Evolutionary conservation across 1,140 invertebrate species (phyloP).

Genomic region (Trichonephila clavata): DNA sequence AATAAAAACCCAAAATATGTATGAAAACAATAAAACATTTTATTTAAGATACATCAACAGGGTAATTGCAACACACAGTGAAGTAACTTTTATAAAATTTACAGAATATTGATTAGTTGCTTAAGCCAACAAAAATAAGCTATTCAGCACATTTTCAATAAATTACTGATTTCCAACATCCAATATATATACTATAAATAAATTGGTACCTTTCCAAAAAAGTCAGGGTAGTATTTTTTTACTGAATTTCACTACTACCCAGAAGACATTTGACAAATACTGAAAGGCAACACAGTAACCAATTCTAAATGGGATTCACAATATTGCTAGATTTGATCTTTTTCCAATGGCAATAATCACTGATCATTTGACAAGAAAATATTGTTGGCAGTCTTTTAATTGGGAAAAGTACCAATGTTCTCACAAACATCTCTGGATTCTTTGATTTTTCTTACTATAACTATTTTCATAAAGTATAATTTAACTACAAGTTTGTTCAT

Average conservation of each 20-base stretch:
- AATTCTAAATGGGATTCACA: neutral
- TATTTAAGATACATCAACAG: conserved; percentile 74
- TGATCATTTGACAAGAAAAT: neutral
- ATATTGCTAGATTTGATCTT: no score
- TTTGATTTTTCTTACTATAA: neutral
- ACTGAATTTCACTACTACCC: neutral
- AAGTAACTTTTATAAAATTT: conserved; percentile 70
- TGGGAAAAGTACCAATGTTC: neutral
- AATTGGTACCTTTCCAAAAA: neutral
- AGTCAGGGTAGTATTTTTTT: neutral
- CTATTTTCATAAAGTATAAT: neutral
- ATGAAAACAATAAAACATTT: conserved; percentile 84
- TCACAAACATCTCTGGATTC: neutral
- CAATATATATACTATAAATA: conserved; percentile 38
- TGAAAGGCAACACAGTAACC: neutral
- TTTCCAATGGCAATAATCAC: neutral
- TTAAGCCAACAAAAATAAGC: conserved; percentile 73
- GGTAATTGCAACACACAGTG: conserved; percentile 66
- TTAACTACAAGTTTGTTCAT: neutral
- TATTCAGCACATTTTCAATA: conserved; percentile 57
- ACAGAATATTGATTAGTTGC: conserved; percentile 39
- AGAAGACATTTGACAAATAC: neutral
- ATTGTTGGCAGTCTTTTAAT: neutral
- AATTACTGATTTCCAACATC: conserved; percentile 25
- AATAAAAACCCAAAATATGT: conserved; percentile 82